phyloP scores from a whole-genome alignment of 1,140 invertebrate genomes.

The Papilio polytes region DNA sequence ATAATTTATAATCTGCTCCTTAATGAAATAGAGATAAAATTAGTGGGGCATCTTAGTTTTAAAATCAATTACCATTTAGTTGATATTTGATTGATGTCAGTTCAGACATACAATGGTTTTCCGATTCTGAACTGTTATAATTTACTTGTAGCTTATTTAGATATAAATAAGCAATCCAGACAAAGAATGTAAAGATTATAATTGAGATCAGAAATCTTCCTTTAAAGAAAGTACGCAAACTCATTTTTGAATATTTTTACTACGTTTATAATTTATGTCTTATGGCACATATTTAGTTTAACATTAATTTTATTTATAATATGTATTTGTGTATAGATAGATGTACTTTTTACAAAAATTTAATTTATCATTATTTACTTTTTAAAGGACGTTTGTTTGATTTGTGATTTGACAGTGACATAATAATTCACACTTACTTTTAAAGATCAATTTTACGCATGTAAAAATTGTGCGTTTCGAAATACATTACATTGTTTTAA shows the following conservation, averaged over 20 bases:
- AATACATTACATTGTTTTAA: background rate
- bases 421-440: background rate
- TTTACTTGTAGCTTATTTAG: slow-evolving; percentile 63
- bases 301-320: background rate
- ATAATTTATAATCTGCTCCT: no score
- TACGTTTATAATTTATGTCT: no score
- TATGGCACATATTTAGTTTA: background rate
- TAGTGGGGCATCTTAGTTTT: background rate
- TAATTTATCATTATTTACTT: background rate
- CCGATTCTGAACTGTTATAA: slow-evolving; percentile 53
- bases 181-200: slow-evolving; percentile 45
- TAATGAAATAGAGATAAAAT: no score
- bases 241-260: slow-evolving; percentile 44
- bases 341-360: background rate
- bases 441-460: background rate
- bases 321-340: no score
- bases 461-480: background rate
- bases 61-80: slow-evolving; percentile 59
- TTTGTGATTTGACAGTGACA: slow-evolving; percentile 8
- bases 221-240: slow-evolving; percentile 46
- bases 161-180: slow-evolving; percentile 60
- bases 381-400: background rate
- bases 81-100: slow-evolving; percentile 73
- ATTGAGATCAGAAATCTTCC: slow-evolving; percentile 50
- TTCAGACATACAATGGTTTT: slow-evolving; percentile 66